A percentile compares a stretch with the other conserved stretches of the same genome.
phyloP scores from a whole-genome alignment of 2,888 invertebrate genomes.

The Pseudococcus viburni region DNA sequence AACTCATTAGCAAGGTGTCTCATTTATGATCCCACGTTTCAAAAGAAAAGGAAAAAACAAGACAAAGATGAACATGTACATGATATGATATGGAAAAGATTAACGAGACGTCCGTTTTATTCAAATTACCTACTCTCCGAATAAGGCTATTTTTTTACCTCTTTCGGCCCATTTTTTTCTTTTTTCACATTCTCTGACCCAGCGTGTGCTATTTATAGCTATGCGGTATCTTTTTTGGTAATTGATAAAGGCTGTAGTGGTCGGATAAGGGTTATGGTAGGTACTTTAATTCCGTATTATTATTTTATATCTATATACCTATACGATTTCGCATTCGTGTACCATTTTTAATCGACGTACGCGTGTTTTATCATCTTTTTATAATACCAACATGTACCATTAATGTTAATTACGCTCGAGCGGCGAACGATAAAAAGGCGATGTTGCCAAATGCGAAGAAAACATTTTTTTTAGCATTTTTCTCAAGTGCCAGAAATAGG shows the following conservation, averaged over 20 bases:
- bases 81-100: constrained; percentile 9
- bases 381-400: constrained; percentile 15
- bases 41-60: not conserved
- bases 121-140: constrained; percentile 16
- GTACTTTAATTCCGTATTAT: not conserved
- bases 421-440: not conserved
- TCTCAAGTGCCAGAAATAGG: no score
- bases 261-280: not conserved
- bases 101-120: constrained; percentile 36
- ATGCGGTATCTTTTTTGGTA: not conserved
- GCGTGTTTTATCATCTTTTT: constrained; percentile 12
- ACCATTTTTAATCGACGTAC: not conserved
- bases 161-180: not conserved
- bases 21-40: constrained; percentile 23
- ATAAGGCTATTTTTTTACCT: constrained; percentile 5
- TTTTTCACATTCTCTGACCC: not conserved
- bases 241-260: not conserved
- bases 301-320: not conserved
- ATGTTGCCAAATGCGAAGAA: not conserved
- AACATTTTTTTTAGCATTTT: no score
- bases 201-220: not conserved
- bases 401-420: not conserved
- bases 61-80: constrained; percentile 25
- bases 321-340: constrained; percentile 13
- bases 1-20: constrained; percentile 40